A percentile compares a stretch with the other conserved stretches of the same genome.
Conservation (phyloP, 1,140 invertebrate genomes). For the Formica selysi region DNA sequence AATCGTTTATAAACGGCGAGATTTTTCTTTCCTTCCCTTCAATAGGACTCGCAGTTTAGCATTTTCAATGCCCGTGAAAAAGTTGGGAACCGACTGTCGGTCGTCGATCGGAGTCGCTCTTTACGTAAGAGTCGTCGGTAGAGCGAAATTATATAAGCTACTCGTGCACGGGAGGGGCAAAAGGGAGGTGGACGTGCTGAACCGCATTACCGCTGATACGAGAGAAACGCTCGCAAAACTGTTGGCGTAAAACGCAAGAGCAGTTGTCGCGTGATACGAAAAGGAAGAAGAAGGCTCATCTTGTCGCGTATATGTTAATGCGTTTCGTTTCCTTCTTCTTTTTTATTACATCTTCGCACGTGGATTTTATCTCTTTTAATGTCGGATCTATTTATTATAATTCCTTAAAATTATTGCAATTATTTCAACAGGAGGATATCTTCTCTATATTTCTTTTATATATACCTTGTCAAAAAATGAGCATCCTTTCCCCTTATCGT, state of each 20-base stretch:
- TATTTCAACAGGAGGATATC: no score
- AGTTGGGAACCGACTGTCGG: constrained; percentile 33
- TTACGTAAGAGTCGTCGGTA: constrained; percentile 41
- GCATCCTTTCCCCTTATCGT: no score
- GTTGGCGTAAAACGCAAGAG: constrained; percentile 25
- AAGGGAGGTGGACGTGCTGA: neutral
- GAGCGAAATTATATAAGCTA: constrained; percentile 47
- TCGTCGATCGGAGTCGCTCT: constrained; percentile 48
- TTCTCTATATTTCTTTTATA: no score
- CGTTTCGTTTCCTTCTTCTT: no score
- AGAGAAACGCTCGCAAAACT: constrained; percentile 32
- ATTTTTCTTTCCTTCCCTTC: neutral
- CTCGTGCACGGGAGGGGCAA: neutral
- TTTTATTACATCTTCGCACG: no score
- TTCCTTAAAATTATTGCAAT: no score
- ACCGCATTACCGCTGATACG: constrained; percentile 33
- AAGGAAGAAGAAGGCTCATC: neutral
- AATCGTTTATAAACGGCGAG: neutral
- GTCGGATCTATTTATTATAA: no score
- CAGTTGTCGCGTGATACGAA: neutral
- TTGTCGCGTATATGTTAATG: neutral
- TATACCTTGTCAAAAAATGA: no score
- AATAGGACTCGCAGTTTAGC: neutral
- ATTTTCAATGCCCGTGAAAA: constrained; percentile 10
- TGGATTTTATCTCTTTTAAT: no score